phyloP scores from a whole-genome alignment of 2,113 vertebrate genomes.

The Prochilodus magdalenae region DNA sequence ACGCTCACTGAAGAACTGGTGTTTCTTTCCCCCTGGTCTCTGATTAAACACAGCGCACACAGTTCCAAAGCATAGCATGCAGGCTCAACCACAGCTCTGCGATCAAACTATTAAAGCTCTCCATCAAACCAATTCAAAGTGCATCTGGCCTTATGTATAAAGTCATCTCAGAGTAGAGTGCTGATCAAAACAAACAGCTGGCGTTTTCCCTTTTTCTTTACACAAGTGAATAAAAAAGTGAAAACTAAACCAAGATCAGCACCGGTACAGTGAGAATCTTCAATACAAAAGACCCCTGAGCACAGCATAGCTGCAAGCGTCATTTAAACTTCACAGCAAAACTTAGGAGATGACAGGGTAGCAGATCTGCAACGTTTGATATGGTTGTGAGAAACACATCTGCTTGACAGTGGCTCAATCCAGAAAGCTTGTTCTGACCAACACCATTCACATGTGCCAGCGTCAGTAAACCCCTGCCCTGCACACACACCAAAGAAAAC shows the following conservation, averaged over 20 bases:
- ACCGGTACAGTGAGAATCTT: conserved; percentile 27
- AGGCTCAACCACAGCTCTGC: background rate
- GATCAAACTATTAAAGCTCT: conserved; percentile 9
- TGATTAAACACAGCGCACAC: background rate
- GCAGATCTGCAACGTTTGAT: conserved; percentile 51
- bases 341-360: conserved; percentile 37
- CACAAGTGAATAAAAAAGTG: background rate
- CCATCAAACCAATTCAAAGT: background rate
- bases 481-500: conserved; percentile 61
- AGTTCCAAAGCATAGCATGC: background rate
- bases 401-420: conserved; percentile 65
- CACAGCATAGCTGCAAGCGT: conserved; percentile 65
- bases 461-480: conserved; percentile 65
- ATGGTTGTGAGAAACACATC: conserved; percentile 52
- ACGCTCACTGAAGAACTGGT: background rate
- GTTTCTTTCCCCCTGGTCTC: background rate
- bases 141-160: conserved; percentile 15
- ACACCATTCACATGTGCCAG: conserved; percentile 64
- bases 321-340: conserved; percentile 62
- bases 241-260: conserved; percentile 15
- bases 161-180: background rate
- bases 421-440: conserved; percentile 48
- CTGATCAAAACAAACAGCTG: conserved; percentile 1
- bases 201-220: background rate
- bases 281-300: conserved; percentile 56